Percentiles rank a stretch among this genome's conserved stretches.
Conservation (phyloP, 2,888 invertebrate genomes). For the Osmoderma eremita region DNA sequence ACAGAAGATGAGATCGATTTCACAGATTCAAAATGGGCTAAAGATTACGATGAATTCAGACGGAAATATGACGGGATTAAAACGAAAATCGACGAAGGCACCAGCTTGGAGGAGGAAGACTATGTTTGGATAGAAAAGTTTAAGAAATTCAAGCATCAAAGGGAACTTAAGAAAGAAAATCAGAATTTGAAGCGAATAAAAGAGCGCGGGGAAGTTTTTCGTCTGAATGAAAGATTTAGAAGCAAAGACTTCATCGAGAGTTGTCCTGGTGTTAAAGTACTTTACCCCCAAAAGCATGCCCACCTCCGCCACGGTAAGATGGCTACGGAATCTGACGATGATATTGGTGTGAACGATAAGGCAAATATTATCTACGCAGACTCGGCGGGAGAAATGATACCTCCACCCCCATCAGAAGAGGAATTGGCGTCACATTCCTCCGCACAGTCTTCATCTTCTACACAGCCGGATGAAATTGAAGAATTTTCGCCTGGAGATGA, state of each 20-base stretch:
- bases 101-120: conserved; percentile 41
- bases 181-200: conserved; percentile 39
- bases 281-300: conserved; percentile 29
- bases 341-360: background rate
- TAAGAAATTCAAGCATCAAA: conserved; percentile 37
- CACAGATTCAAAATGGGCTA: conserved; percentile 46
- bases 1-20: conserved; percentile 47
- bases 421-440: background rate
- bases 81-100: conserved; percentile 39
- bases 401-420: background rate
- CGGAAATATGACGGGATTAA: conserved; percentile 39
- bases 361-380: background rate
- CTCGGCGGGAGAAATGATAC: background rate
- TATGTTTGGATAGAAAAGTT: conserved; percentile 44
- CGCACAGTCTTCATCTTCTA: too few species aligned
- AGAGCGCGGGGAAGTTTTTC: conserved; percentile 4
- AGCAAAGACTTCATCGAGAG: conserved; percentile 44
- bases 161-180: conserved; percentile 36
- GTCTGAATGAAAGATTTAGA: conserved; percentile 42
- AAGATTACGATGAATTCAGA: conserved; percentile 43
- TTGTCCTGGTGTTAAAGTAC: conserved; percentile 42
- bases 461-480: background rate
- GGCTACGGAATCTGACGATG: background rate
- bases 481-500: background rate
- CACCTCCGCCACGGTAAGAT: too few species aligned